phyloP scores from a whole-genome alignment of 2,797 vertebrate genomes.

The Sus cebifrons region DNA sequence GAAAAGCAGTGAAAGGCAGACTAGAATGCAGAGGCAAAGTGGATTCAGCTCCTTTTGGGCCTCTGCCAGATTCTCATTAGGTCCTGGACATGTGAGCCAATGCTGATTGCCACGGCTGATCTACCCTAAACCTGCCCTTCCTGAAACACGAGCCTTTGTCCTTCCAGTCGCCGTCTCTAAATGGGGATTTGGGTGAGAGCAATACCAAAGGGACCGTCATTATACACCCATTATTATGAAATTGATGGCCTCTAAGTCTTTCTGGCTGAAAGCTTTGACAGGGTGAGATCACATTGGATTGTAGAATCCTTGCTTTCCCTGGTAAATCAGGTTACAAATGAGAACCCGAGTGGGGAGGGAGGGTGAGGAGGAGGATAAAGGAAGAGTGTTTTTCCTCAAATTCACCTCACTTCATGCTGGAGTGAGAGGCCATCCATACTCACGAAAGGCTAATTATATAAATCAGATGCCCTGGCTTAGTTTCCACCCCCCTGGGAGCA shows the following conservation, averaged over 20 bases:
- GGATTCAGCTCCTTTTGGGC: conserved; percentile 76
- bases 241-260: conserved; percentile 82
- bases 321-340: conserved; percentile 65
- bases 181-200: conserved; percentile 82
- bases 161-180: conserved; percentile 72
- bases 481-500: conserved; percentile 78
- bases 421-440: conserved; percentile 83
- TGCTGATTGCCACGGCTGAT: conserved; percentile 82
- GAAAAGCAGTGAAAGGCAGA: conserved; percentile 49
- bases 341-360: conserved; percentile 54
- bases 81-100: conserved; percentile 80
- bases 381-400: conserved; percentile 78
- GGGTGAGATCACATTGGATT: conserved; percentile 74
- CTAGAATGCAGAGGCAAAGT: conserved; percentile 70
- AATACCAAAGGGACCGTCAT: conserved; percentile 76
- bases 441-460: conserved; percentile 83
- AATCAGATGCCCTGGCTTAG: conserved; percentile 84
- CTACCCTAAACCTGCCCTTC: conserved; percentile 82
- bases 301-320: conserved; percentile 70
- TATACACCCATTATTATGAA: conserved; percentile 83
- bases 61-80: conserved; percentile 86
- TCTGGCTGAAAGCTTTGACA: conserved; percentile 77
- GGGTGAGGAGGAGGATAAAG: conserved; percentile 65
- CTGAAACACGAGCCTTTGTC: conserved; percentile 85
- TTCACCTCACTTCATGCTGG: conserved; percentile 79